Base-by-base conservation (phyloP, 1,140 invertebrate species). In the Megalonaias nervosa region DNA sequence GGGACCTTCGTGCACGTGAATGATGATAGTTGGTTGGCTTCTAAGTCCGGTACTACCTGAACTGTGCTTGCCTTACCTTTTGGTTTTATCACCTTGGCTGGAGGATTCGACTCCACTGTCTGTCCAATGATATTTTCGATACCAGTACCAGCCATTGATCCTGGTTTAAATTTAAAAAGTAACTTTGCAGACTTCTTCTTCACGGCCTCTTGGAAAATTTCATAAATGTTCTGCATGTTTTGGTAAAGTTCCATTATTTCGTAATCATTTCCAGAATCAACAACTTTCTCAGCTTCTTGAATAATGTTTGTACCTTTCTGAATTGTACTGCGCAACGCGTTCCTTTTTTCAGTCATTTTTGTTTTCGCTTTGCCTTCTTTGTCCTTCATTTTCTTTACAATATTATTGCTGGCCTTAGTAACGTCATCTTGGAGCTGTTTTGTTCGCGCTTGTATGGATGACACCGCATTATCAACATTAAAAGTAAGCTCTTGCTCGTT, bases 181-280 rank as follows among this genome's bases (percentile, higher is more conserved):
- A 48, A 48, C 11, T 48, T 48, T 48, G 38, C 6, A 48, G 38
- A 48, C 31, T 71, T 77, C 3, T 57, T n/a, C 48, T 73, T 77
- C 17, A 26, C 19, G 58, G 73, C n/a, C 23, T 77, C 75, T 31
- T 77, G 69, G 19, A 77, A 67, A 55, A 61, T 48, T 19, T 73
- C 67, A 6, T 61, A 26, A 56, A 77, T 48, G 16, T 67, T 23
- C 6, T 72, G 55, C 2, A 77, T 62, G 23, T 67, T 73, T 38
- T 77, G 75, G 38, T 71, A 72, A 12, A 77, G 64, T 68, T 77
- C 75, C 75, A 77, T 77, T 9, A 77, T 66, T 26, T 77, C 75
- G 55, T 60, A 77, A 59, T 77, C 75, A 56, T 67, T 59, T 12
- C 75, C 75, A 21, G 60, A 21, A 11, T 72, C 55, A 38, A 59